Conservation (phyloP, 2,113 vertebrate genomes). For the Aviceda subcristata region DNA sequence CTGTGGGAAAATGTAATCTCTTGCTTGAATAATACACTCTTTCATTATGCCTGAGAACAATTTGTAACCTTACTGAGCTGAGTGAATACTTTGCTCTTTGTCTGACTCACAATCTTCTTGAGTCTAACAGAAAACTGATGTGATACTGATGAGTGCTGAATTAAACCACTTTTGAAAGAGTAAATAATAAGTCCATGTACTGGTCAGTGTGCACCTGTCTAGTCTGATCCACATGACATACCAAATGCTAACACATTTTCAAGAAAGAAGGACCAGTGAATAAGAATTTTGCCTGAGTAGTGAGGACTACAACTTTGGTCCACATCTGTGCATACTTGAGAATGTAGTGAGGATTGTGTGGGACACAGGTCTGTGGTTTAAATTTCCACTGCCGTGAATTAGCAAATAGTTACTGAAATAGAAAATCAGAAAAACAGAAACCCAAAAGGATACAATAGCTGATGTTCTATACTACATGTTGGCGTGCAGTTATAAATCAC, state of each 20-base stretch:
- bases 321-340: background rate
- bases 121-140: background rate
- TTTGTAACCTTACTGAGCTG: background rate
- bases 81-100: background rate
- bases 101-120: background rate
- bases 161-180: background rate
- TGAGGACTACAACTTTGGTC: background rate
- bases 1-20: background rate
- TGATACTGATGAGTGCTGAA: background rate
- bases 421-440: background rate
- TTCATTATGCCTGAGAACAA: background rate
- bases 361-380: background rate
- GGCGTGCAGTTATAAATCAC: background rate
- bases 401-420: background rate
- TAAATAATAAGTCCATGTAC: background rate
- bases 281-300: background rate
- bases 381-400: background rate
- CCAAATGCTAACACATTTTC: background rate
- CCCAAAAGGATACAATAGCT: background rate
- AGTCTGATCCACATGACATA: background rate
- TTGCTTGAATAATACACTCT: background rate
- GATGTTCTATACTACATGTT: background rate
- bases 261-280: background rate
- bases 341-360: background rate
- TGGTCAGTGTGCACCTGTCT: background rate